Base-by-base conservation (phyloP, 2,888 invertebrate genomes). In the Alloplasta piceator region DNA sequence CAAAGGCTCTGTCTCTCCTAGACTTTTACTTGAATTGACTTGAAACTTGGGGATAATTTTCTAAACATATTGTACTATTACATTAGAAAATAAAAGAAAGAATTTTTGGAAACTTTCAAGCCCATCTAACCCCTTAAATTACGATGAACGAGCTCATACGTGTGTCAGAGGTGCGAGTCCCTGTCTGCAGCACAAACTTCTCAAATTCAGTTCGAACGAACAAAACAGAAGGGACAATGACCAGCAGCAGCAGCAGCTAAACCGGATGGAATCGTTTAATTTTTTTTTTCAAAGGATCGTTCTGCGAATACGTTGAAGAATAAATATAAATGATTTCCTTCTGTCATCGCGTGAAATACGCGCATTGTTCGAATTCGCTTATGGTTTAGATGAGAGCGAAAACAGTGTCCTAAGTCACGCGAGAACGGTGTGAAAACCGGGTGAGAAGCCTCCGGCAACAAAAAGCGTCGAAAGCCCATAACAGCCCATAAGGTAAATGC, bases 401-500 rank as follows among this genome's bases (percentile, higher is more conserved):
- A 60, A 60, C 5, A 36, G 26, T 26, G 26, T 26, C 26, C 26
- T 26, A 26, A 26, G 67, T 75, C 75, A 75, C 75, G 75, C 75
- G 75, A 26, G 26, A 75, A 75, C 41, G 75, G 75, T 67, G 75
- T 38, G 67, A 75, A 64, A 66, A 26, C 38, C 39, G 38, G 5
- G 41, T 6, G 7, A 14, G 14, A 52, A 50, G 26, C 50, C 60
- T 75, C 16, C 60, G 26, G 48, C 43, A 60, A 43, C 9, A 56
- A 60, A 43, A 36, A 60, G 75, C 75, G 67, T 75, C 75, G 75
- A 67, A 67, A 75, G 75, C 60, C 56, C 52, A 60, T 43, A 50
- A 75, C 60, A 26, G 67, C 48, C 75, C 81, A 73, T 70, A 74
- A 78, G 81, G 81, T 77, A 74, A 70, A 52, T 56, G 64, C 70